phyloP scores from a whole-genome alignment of 2,888 invertebrate species.

The Dolichopus griseipennis region DNA sequence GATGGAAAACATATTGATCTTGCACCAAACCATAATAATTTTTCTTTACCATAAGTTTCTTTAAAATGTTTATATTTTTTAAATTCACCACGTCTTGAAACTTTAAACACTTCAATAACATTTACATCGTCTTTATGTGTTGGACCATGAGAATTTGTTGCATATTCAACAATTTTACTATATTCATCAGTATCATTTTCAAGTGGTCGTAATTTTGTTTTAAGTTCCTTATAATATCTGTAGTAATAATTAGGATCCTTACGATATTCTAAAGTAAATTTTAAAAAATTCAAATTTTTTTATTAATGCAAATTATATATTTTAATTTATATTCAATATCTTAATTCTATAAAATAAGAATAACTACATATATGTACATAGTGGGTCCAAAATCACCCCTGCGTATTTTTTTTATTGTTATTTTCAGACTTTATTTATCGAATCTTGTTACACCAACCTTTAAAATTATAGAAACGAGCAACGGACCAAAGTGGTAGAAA shows the following conservation, averaged over 20 bases:
- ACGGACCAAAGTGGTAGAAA: too few species aligned
- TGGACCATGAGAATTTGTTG: not conserved
- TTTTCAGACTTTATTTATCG: too few species aligned
- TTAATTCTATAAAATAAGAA: too few species aligned
- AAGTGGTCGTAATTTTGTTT: not conserved
- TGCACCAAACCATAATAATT: not conserved
- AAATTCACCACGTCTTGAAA: not conserved
- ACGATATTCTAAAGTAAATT: not conserved
- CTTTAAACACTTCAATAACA: not conserved
- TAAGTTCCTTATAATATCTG: not conserved
- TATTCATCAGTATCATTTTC: not conserved
- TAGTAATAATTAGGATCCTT: not conserved
- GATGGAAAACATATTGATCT: not conserved
- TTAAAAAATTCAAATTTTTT: too few species aligned
- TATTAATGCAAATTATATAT: too few species aligned
- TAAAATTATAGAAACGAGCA: too few species aligned
- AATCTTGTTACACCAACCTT: too few species aligned
- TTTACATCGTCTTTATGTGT: not conserved
- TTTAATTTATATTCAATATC: too few species aligned
- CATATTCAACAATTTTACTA: not conserved
- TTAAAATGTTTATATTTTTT: not conserved
- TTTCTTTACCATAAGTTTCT: not conserved
- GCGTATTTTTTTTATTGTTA: too few species aligned
- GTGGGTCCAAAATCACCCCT: too few species aligned
- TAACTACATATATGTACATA: too few species aligned